phyloP scores from a whole-genome alignment of 2,888 invertebrate genomes.

The Pristionchus mayeri region DNA sequence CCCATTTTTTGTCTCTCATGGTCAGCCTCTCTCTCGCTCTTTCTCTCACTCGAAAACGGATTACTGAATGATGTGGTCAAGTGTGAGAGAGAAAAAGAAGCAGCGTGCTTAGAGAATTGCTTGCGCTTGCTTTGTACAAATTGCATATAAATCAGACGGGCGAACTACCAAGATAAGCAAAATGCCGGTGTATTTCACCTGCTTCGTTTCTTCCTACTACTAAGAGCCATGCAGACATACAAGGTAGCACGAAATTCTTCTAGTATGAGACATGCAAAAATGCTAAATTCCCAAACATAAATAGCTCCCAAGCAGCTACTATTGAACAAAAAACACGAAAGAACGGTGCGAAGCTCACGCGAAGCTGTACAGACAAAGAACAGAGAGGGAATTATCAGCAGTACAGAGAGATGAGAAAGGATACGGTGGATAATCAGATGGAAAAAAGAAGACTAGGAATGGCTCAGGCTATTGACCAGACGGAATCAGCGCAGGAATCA shows the following conservation, averaged over 20 bases:
- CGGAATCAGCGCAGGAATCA: too few relatives aligned
- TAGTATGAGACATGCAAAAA: too few relatives aligned
- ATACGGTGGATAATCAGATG: not conserved
- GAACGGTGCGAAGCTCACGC: not conserved
- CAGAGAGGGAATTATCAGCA: not conserved
- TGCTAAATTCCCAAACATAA: too few relatives aligned
- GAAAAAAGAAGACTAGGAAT: not conserved
- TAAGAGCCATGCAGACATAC: too few relatives aligned
- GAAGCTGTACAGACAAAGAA: not conserved
- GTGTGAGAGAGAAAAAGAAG: constrained; percentile 7
- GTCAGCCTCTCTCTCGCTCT: not conserved
- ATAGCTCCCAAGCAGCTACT: not conserved
- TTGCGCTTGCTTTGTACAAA: not conserved
- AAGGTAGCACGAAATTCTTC: too few relatives aligned
- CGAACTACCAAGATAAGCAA: too few relatives aligned
- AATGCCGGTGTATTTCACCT: too few relatives aligned
- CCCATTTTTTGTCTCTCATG: constrained; percentile 35
- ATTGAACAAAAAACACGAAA: not conserved
- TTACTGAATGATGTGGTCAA: constrained; percentile 25
- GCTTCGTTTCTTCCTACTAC: too few relatives aligned
- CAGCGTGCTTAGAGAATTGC: not conserved
- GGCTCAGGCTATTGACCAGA: not conserved
- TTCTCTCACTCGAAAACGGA: constrained; percentile 1
- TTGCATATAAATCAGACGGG: not conserved
- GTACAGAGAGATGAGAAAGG: constrained; percentile 2